phyloP scores from a whole-genome alignment of 2,797 vertebrate species.

The Thaleichthys pacificus region DNA sequence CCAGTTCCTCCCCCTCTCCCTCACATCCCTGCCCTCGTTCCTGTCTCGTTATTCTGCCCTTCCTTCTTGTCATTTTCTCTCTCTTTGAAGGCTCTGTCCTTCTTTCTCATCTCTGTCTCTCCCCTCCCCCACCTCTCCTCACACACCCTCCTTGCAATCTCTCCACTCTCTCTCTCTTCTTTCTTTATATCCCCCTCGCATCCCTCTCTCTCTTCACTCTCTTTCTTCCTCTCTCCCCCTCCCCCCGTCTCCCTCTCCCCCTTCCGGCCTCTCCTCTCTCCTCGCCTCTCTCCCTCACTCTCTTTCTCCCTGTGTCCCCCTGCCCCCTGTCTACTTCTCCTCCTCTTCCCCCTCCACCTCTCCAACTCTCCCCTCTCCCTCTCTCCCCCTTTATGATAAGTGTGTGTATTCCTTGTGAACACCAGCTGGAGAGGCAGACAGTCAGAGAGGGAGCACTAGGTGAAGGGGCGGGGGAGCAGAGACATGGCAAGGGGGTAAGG shows the following conservation, averaged over 20 bases:
- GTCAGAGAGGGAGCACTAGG: constrained; percentile 33
- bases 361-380: constrained; percentile 5
- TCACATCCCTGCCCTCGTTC: constrained; percentile 22
- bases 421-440: constrained; percentile 66
- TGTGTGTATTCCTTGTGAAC: constrained; percentile 48
- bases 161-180: constrained; percentile 16
- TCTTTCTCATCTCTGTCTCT: constrained; percentile 19
- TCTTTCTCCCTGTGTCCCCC: no score
- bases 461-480: constrained; percentile 12
- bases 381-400: constrained; percentile 50
- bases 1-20: constrained; percentile 35
- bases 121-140: constrained; percentile 45
- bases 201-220: constrained; percentile 19
- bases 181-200: constrained; percentile 19
- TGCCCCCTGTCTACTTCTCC: no score
- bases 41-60: constrained; percentile 2
- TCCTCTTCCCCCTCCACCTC: no score
- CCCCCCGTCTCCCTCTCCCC: no score
- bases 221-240: no score
- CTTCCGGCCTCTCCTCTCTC: no score
- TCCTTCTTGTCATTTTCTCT: constrained; percentile 43
- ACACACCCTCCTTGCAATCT: constrained; percentile 26
- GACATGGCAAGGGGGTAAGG: not conserved
- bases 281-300: no score
- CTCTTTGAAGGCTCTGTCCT: constrained; percentile 30